A percentile compares a stretch with the other conserved stretches of the same genome.
phyloP scores from a whole-genome alignment of 1,140 invertebrate species.

The Drosophila lini region DNA sequence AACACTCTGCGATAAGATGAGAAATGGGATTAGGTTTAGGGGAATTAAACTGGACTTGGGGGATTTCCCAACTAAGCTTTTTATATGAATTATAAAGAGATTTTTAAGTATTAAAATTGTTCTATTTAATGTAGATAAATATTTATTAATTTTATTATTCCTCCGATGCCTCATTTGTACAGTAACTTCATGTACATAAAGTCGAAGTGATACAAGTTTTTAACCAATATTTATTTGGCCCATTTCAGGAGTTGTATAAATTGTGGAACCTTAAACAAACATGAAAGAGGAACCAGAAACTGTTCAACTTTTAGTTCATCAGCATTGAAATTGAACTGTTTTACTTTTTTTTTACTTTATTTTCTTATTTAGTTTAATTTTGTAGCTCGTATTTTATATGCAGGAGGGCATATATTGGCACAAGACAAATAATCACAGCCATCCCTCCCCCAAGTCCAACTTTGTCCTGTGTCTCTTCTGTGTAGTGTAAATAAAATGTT shows the following conservation, averaged over 20 bases:
- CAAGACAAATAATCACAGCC: constrained; percentile 52
- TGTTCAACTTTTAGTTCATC: constrained; percentile 36
- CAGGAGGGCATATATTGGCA: constrained; percentile 56
- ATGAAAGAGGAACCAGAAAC: constrained; percentile 16
- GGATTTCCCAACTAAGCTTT: background rate
- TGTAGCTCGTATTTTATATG: constrained; percentile 46
- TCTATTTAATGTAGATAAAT: background rate
- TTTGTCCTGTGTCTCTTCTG: constrained; percentile 21
- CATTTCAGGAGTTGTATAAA: constrained; percentile 27
- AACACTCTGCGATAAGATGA: background rate
- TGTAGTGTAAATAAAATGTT: constrained; percentile 54
- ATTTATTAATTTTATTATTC: background rate
- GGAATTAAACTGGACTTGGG: background rate
- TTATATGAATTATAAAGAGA: background rate
- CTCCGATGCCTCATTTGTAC: background rate
- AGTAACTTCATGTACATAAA: too few species aligned
- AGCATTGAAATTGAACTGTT: constrained; percentile 50
- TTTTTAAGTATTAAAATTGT: too few species aligned
- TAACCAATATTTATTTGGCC: constrained; percentile 35
- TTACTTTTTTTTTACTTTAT: background rate
- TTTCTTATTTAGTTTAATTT: constrained; percentile 33
- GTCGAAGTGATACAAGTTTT: background rate
- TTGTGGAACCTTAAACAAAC: constrained; percentile 30
- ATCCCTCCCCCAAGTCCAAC: constrained; percentile 2
- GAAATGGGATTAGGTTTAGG: background rate